Evolutionary conservation across 2,113 vertebrate genomes (phyloP).

Genomic region (Pterocles orientalis): DNA sequence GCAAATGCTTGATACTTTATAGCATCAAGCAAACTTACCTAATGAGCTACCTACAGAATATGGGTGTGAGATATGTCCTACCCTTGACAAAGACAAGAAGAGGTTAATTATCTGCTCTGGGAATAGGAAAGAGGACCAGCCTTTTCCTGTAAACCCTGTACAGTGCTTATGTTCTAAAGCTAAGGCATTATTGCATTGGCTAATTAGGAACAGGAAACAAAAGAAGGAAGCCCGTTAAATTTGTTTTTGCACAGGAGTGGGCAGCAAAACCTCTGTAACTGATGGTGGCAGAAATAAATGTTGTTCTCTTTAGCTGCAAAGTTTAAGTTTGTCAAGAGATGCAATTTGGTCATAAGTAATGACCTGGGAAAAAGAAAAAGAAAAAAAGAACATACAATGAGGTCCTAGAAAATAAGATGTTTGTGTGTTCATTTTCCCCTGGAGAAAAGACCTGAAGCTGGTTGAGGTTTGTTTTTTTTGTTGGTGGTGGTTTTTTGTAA

Average conservation of each 20-base stretch:
- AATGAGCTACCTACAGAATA: background rate
- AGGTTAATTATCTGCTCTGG: background rate
- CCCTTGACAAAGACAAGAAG: background rate
- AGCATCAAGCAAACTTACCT: background rate
- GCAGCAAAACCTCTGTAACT: background rate
- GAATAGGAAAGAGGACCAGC: background rate
- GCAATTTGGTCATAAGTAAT: background rate
- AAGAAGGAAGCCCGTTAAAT: slow-evolving; percentile 17
- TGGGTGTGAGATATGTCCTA: background rate
- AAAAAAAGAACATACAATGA: background rate
- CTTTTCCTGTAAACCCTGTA: background rate
- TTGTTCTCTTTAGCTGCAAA: background rate
- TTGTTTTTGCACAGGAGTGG: background rate
- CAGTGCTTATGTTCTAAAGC: background rate
- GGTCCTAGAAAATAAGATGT: background rate
- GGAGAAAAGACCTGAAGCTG: background rate
- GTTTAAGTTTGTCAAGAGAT: background rate
- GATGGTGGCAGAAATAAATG: background rate
- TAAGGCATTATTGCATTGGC: background rate
- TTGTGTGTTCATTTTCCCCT: background rate
- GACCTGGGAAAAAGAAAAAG: background rate
- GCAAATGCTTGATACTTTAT: background rate
- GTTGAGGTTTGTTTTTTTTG: background rate
- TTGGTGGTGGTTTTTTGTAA: background rate
- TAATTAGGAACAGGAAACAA: slow-evolving; percentile 32